Conservation (phyloP, 2,888 invertebrate species). For the Pherbina coryleti region DNA sequence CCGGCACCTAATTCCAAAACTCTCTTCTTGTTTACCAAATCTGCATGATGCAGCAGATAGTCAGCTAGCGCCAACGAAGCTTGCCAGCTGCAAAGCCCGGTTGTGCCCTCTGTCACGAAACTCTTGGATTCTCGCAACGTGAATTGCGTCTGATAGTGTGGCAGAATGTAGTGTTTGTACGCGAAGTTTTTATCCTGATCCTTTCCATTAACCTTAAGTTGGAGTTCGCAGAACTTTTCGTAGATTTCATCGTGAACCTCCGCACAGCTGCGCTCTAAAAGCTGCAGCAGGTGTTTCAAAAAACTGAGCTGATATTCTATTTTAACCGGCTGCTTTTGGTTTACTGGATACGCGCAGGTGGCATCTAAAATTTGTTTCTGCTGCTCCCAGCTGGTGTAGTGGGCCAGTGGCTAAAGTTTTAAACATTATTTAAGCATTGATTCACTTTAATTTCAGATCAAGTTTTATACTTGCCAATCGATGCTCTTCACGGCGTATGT, state of each 20-base stretch:
- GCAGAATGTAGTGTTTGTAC: slow-evolving; percentile 75
- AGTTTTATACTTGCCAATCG: slow-evolving; percentile 37
- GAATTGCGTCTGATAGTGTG: slow-evolving; percentile 66
- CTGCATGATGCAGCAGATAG: slow-evolving; percentile 75
- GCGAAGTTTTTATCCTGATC: slow-evolving; percentile 66
- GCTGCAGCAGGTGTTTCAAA: slow-evolving; percentile 75
- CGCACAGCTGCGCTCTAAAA: slow-evolving; percentile 71
- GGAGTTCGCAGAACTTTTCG: slow-evolving; percentile 71
- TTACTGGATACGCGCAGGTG: slow-evolving; percentile 73
- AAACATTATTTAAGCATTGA: background rate
- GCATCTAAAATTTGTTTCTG: slow-evolving; percentile 74
- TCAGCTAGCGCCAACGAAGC: slow-evolving; percentile 80
- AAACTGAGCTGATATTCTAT: slow-evolving; percentile 75
- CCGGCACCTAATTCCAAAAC: slow-evolving; percentile 84
- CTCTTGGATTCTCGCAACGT: slow-evolving; percentile 79
- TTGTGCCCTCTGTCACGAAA: slow-evolving; percentile 78
- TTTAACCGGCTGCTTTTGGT: slow-evolving; percentile 75
- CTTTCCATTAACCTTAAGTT: slow-evolving; percentile 44
- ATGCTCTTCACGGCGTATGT: slow-evolving; percentile 59
- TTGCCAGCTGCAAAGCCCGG: slow-evolving; percentile 85
- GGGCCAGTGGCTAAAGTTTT: background rate
- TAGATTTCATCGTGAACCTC: slow-evolving; percentile 80
- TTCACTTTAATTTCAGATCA: slow-evolving; percentile 14
- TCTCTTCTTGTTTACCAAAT: slow-evolving; percentile 71
- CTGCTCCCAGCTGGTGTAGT: slow-evolving; percentile 66